Base-by-base conservation (phyloP, 2,888 invertebrate genomes). In the Lithophane leautieri region DNA sequence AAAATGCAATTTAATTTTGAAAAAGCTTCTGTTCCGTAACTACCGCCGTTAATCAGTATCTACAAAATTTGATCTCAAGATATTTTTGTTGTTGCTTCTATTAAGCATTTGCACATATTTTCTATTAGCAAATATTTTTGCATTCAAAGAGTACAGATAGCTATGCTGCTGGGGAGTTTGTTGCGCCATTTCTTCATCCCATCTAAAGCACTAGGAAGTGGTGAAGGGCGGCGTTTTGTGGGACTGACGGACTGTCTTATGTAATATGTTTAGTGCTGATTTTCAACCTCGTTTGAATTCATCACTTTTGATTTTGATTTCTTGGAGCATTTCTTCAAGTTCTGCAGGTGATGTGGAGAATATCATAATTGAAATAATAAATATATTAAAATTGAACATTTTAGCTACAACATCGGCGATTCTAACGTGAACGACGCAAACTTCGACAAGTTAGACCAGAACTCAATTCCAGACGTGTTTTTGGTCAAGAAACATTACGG, bases 401-500 rank as follows among this genome's bases (percentile, higher is more conserved):
- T 40, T 67, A 67, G 99, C 4, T 99, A 99, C 94, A 99, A 99
- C 93, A 94, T 99, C 68, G 97, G 97, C 52, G 99, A 99, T 90
- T 98, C 98, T 44, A 99, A 99, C 92, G 97, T 99, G 61, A 99
- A 99, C 92, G 98, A 99, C 92, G 92, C 93, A 0, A 97, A 99
- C 92, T 98, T 99, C 91, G 99, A 99, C 80, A 98, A 98, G 90
- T 92, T 99, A 87, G 97, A 97, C 77, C 93, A 94, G 60, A 97
- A 97, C 81, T 90, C 91, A 19, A 93, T 99, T 50, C 99, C 99
- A 0, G 99, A 99, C 95, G 98, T 99, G 74, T 97, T 99, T 76
- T 95, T 99, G n/a, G 98, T 99, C 16, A 99, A 99, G 96, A 99
- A 99, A 93, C 97, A 97, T 86, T 99, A 98, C 92, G 97, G 97